Base-by-base conservation (phyloP, 2,888 invertebrate species). In the Epicampocera succincta region DNA sequence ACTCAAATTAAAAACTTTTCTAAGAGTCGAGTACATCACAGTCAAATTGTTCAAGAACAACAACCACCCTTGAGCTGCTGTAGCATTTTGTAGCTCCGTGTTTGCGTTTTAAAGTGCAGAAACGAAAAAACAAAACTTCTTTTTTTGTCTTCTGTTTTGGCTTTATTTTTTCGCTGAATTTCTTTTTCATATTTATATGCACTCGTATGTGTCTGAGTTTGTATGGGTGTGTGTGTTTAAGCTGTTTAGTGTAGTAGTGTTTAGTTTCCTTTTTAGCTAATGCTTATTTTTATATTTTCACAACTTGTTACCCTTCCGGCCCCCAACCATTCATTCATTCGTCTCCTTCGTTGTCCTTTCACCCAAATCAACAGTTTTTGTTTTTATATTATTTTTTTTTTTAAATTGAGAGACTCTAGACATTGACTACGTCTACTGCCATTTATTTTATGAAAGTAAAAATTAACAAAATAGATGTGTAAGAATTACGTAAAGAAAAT, bases 41-140 rank as follows among this genome's bases (percentile, higher is more conserved):
- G 65, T 65, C 78, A 83, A 66, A 78, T 44, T 66, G 19, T 40
- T 68, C 29, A 58, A 54, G 42, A 52, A 84, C 80, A 86, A 85
- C 87, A 89, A 87, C 88, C 89, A 89, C 89, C 88, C 88, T 60
- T 77, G 63, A 61, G 50, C 61, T 74, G 54, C 46, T 76, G 69
- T 50, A 65, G 58, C 42, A 60, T 50, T 69, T 52, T 38, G 46
- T 21, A 74, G 44, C 78, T 73, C 83, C 77, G 76, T 72, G 72
- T 84, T 84, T 85, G 85, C 84, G 84, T 85, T 85, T 84, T 82
- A 88, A 89, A 86, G 86, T 80, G 77, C 74, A 84, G 80, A 81
- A 54, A 63, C 76, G 73, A 68, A 50, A 83, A 75, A 44, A 44
- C 17, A 80, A 83, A 82, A 72, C n/a, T n/a, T 15, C 78, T 79